Base-by-base conservation (phyloP, 2,888 invertebrate genomes). In the Coremacera marginata region DNA sequence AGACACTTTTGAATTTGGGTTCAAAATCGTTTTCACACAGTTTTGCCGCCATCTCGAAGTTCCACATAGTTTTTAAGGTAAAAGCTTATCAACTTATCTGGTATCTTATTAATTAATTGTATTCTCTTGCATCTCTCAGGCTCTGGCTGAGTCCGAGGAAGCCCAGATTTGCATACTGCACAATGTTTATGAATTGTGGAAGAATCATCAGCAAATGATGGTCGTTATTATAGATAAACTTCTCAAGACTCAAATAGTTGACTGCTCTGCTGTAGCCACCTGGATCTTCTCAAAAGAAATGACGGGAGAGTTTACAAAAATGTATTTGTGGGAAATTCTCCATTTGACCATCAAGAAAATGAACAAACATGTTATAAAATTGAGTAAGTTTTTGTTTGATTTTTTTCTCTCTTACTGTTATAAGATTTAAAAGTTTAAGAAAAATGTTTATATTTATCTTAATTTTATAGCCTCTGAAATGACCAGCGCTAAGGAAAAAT, bases 21-120 rank as follows among this genome's bases (percentile, higher is more conserved):
- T 95, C 96, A 71, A 99, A 99, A 90, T 98, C 98, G 83, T 98
- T 99, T 88, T 98, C 98, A 78, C 99, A 99, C 88, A 97, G 98
- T 83, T 98, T 99, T 89, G 98, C 99, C 7, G 99, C 98, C n/a
- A 95, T 99, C 81, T 97, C 98, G 60, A 99, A 98, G 91, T 99
- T 96, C 86, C 95, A 96, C 89, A 93, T 95, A 87, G 96, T 96
- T 3, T 96, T 96, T 85, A 96, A 96, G 92, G 96, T 95, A 83
- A 85, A 5, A n/a, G n/a, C n/a, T n/a, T n/a, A n/a, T n/a, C n/a
- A n/a, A n/a, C n/a, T n/a, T n/a, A n/a, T n/a, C n/a, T n/a, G n/a
- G n/a, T n/a, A n/a, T n/a, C n/a, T n/a, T n/a, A n/a, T n/a, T n/a
- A n/a, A n/a, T 27, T 3, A 8, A 55, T 49, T 49, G 1, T 70